Base-by-base conservation (phyloP, 2,113 vertebrate species). In the Alligator sinensis region DNA sequence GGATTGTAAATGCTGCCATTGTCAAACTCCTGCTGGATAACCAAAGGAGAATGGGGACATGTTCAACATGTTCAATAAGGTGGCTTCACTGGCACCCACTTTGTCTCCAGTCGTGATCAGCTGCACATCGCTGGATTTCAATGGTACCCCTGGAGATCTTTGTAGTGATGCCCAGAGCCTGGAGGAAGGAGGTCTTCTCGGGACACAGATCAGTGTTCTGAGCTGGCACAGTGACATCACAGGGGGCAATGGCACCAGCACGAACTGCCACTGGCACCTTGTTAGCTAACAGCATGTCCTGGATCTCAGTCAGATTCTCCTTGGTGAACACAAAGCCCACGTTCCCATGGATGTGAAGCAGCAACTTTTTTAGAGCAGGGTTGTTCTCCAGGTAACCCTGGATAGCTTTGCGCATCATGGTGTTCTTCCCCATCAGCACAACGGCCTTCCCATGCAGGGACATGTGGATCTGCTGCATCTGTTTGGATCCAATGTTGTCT, bases 391-490 rank as follows among this genome's bases (percentile, higher is more conserved):
- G 98, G n/a, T 99, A 99, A 2, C 99, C 99, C 59, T 99, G 99
- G 94, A 99, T 99, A 90, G 99, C 99, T 97, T 99, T 99, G 86
- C 99, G 99, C 99, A 99, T 99, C 99, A 99, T 99, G 6, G 99
- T 99, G 82, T 99, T 99, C 98, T 99, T 99, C 80, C 99, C 99
- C 99, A 99, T 99, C 84, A 99, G 98, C 93, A 99, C 99, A 28
- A 99, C 98, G 0, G 99, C 99, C 95, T 99, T 99, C 18, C 99
- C 98, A 1, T 99, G 98, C 94, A 99, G 98, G 22, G 99, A 99
- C 98, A 99, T 98, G 5, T 99, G 99, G 97, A 99, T 99, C 89
- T 99, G 99, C 98, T 99, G 99, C 99, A 99, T 99, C 97, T 99
- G 99, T 98, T 99, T 99, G 97, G 99, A 99, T 89, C 99, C 99